Conservation (phyloP, 2,113 vertebrate genomes). For the Ptilonorhynchus violaceus region DNA sequence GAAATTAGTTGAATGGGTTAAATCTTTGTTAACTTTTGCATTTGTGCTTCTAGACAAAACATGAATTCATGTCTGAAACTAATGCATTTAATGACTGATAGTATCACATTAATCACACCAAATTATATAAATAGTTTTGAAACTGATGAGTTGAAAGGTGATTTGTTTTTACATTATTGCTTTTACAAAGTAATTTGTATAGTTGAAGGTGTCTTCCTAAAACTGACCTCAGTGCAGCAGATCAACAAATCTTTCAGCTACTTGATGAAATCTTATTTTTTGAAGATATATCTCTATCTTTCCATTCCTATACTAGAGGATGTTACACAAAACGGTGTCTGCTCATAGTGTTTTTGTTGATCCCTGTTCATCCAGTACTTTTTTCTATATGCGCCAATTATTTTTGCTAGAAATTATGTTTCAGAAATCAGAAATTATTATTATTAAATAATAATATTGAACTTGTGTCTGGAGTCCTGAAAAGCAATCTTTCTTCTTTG, state of each 20-base stretch:
- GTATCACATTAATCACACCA: not conserved
- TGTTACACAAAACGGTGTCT: not conserved
- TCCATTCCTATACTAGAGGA: not conserved
- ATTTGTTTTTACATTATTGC: not conserved
- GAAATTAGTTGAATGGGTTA: not conserved
- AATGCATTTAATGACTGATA: not conserved
- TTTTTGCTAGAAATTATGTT: not conserved
- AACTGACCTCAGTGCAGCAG: not conserved
- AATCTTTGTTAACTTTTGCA: not conserved
- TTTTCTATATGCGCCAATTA: not conserved
- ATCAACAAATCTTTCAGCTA: not conserved
- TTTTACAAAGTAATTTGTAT: not conserved
- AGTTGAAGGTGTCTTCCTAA: not conserved
- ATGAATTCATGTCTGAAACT: not conserved
- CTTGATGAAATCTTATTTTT: not conserved
- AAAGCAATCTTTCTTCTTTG: not conserved
- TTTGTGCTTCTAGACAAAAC: not conserved
- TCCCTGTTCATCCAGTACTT: not conserved
- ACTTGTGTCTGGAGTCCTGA: not conserved
- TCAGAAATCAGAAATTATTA: not conserved
- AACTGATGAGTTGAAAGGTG: not conserved
- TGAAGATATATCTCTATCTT: not conserved
- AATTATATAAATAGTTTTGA: not conserved
- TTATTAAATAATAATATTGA: not conserved
- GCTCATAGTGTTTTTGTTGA: not conserved